Percentiles rank a stretch among this genome's conserved stretches.
Evolutionary conservation across 2,888 invertebrate genomes (phyloP).

Genomic region (Adelognathus sp.): DNA sequence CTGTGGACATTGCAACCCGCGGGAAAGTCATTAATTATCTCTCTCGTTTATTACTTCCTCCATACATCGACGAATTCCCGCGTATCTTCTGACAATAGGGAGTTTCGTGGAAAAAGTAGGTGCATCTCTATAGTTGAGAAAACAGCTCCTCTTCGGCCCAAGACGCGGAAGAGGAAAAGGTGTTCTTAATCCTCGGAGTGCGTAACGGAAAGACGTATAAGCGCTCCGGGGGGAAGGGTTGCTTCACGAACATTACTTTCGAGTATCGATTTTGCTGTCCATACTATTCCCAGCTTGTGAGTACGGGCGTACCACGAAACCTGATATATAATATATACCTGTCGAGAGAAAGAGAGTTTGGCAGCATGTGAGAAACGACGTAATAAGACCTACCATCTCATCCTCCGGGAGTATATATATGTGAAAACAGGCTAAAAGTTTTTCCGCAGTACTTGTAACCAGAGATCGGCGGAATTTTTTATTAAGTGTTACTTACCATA

Average conservation of each 20-base stretch:
- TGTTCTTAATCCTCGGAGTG: conserved; percentile 65
- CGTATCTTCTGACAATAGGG: too few species aligned
- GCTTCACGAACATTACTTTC: conserved; percentile 51
- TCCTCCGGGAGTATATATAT: not conserved
- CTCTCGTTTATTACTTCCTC: not conserved
- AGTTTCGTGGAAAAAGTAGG: not conserved
- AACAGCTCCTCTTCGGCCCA: not conserved
- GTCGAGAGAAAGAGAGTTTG: not conserved
- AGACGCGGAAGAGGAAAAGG: not conserved
- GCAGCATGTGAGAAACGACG: conserved; percentile 27
- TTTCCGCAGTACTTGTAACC: not conserved
- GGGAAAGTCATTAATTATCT: conserved; percentile 50
- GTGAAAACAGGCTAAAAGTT: conserved; percentile 30
- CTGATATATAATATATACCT: conserved; percentile 32
- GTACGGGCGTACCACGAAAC: conserved; percentile 9
- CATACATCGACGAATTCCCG: not conserved
- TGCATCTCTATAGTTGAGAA: conserved; percentile 2
- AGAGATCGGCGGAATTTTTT: too few species aligned
- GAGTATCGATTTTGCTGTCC: conserved; percentile 62
- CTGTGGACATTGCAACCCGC: conserved; percentile 6
- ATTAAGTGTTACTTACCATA: too few species aligned
- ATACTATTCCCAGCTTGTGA: not conserved
- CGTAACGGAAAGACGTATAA: conserved; percentile 69
- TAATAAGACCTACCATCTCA: conserved; percentile 37
- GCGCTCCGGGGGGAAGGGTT: conserved; percentile 24